Conservation (phyloP, 2,113 vertebrate species). For the Columba livia region DNA sequence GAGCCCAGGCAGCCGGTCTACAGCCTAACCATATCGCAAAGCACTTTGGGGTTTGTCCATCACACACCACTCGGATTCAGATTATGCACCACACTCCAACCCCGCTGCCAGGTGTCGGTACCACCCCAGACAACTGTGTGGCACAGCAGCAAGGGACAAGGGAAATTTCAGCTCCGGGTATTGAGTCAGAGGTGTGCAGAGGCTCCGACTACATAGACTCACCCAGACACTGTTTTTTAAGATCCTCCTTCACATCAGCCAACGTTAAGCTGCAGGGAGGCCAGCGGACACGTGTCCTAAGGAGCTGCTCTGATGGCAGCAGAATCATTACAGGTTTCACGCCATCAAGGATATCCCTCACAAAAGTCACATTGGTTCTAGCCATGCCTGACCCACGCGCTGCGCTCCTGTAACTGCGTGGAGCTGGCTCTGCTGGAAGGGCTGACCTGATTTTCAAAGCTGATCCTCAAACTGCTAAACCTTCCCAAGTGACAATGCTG, state of each 20-base stretch:
- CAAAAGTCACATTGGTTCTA: background rate
- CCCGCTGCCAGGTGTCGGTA: fast-evolving
- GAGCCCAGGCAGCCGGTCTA: background rate
- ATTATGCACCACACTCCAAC: background rate
- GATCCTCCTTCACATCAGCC: background rate
- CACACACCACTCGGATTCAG: background rate
- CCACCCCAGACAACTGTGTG: background rate
- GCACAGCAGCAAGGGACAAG: background rate
- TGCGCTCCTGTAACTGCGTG: background rate
- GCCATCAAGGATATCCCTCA: background rate
- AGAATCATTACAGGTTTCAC: background rate
- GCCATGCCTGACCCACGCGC: background rate
- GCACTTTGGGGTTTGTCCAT: background rate
- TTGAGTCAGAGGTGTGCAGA: background rate
- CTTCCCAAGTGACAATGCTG: background rate
- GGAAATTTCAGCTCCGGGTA: background rate
- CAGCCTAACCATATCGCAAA: background rate
- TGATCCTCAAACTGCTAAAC: background rate
- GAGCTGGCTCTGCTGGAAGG: background rate
- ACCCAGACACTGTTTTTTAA: background rate
- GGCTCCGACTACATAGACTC: fast-evolving
- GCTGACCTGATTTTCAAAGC: background rate
- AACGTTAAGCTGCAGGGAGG: background rate
- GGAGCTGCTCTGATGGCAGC: background rate
- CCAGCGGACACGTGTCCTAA: fast-evolving